Conservation (phyloP, 2,888 invertebrate species). For the Hybos culiciformis region DNA sequence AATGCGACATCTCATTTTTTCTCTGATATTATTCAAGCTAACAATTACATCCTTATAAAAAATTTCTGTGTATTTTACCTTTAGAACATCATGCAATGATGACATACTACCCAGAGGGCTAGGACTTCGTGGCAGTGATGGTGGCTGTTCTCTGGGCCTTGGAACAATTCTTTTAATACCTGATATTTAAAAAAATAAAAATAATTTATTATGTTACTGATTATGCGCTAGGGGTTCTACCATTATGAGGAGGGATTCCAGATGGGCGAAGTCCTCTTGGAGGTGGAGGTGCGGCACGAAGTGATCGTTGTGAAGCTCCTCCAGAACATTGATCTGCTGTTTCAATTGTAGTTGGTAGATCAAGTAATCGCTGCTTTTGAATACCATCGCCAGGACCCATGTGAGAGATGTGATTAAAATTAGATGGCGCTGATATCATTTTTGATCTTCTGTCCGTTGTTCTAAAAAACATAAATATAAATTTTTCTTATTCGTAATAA, state of each 20-base stretch:
- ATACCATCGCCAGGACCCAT: constrained; percentile 97
- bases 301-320: constrained; percentile 13
- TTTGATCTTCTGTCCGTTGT: constrained; percentile 76
- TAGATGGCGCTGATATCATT: constrained; percentile 91
- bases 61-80: constrained; percentile 23
- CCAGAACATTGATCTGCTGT: constrained; percentile 39
- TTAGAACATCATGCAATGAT: constrained; percentile 59
- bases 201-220: constrained; percentile 1
- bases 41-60: background rate
- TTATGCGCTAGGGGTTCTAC: background rate
- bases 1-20: background rate
- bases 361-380: constrained; percentile 77
- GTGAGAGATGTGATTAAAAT: constrained; percentile 97
- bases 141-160: constrained; percentile 44
- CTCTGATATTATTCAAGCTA: background rate
- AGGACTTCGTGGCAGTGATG: constrained; percentile 46
- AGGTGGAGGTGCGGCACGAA: constrained; percentile 42
- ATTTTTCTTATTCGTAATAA: too few relatives aligned
- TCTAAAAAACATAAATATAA: too few relatives aligned
- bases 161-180: constrained; percentile 33
- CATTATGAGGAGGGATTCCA: constrained; percentile 29
- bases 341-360: constrained; percentile 75
- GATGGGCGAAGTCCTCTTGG: constrained; percentile 37
- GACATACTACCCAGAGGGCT: constrained; percentile 65
- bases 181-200: constrained; percentile 11